Conservation (phyloP, 1,140 invertebrate genomes). For the Idris sp. region DNA sequence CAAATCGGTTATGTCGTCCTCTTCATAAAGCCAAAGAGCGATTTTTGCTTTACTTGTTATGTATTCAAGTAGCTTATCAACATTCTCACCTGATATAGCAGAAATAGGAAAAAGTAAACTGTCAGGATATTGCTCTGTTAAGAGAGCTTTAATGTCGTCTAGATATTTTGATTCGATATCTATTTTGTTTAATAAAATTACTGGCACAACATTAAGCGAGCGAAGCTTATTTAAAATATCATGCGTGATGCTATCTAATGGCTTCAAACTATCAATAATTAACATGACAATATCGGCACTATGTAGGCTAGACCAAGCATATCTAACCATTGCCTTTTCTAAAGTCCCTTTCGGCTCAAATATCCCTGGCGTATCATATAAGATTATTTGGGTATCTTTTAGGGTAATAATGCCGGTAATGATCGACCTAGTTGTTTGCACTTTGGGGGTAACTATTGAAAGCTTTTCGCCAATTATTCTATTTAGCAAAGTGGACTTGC, state of each 20-base stretch:
- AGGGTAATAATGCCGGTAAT: no score
- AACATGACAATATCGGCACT: no score
- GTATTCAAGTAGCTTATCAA: constrained; percentile 7
- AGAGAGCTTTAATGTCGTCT: constrained; percentile 3
- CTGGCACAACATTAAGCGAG: constrained; percentile 4
- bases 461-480: no score
- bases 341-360: background rate
- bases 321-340: constrained; percentile 1
- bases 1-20: constrained; percentile 6
- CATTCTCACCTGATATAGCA: constrained; percentile 5
- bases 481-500: no score
- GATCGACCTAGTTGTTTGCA: no score
- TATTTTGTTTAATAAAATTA: constrained; percentile 7
- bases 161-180: constrained; percentile 3
- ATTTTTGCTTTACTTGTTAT: constrained; percentile 7
- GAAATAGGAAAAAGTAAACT: constrained; percentile 6
- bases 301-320: background rate
- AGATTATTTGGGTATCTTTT: no score
- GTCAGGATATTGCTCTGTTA: background rate
- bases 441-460: no score
- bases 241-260: constrained; percentile 4
- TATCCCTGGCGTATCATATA: no score
- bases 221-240: constrained; percentile 6
- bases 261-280: no score
- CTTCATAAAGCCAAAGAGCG: constrained; percentile 3